phyloP scores from a whole-genome alignment of 1,140 invertebrate species.

The Forficula auricularia region DNA sequence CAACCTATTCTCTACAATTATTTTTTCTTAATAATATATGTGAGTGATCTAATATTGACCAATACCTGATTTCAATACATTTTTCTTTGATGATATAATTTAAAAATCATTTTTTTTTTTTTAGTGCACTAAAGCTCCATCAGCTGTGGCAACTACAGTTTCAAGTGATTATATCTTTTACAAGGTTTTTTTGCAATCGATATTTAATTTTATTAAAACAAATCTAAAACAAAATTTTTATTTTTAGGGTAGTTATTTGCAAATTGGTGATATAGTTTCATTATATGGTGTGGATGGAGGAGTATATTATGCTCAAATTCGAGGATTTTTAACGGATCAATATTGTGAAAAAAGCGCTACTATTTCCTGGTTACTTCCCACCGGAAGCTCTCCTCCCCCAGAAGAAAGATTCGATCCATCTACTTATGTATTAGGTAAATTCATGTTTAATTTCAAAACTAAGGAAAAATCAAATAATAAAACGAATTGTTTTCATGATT shows the following conservation, averaged over 20 bases:
- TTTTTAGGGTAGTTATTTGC: constrained; percentile 58
- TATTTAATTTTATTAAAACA: constrained; percentile 1
- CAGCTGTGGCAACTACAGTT: constrained; percentile 57
- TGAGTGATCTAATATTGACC: no score
- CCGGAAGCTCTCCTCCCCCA: constrained; percentile 54
- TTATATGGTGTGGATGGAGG: constrained; percentile 57
- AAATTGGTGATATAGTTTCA: constrained; percentile 81
- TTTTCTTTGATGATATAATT: no score
- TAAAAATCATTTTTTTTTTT: constrained; percentile 14
- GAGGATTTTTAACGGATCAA: constrained; percentile 75
- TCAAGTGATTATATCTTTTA: constrained; percentile 67
- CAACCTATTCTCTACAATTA: no score
- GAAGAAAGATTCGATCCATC: constrained; percentile 70
- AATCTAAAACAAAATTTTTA: no score
- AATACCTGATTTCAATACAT: no score
- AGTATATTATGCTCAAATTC: constrained; percentile 75
- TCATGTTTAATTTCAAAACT: no score
- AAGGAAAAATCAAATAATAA: no score
- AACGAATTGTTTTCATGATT: no score
- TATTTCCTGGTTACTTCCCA: constrained; percentile 82
- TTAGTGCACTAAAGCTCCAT: constrained; percentile 57
- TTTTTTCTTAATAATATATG: no score
- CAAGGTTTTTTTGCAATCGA: constrained; percentile 36
- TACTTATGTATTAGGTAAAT: constrained; percentile 68
- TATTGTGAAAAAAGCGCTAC: constrained; percentile 87